Evolutionary conservation across 1,140 invertebrate species (phyloP).

Genomic region (Drosophila lowei): DNA sequence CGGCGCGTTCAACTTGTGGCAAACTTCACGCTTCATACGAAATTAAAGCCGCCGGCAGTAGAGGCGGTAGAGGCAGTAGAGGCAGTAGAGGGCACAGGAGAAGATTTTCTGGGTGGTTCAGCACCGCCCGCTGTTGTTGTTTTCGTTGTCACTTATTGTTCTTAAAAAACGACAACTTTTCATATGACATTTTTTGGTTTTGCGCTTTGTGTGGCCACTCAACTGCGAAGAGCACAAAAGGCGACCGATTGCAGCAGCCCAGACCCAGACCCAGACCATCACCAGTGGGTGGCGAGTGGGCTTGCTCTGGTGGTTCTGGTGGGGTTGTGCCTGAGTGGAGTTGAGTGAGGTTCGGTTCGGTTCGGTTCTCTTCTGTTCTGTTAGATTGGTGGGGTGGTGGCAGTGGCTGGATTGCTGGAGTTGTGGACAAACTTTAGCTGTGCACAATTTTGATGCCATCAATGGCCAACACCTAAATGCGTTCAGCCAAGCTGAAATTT

Average conservation of each 20-base stretch:
- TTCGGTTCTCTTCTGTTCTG: too few species aligned
- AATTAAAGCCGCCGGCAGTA: constrained; percentile 73
- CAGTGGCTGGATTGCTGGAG: background rate
- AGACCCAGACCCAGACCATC: background rate
- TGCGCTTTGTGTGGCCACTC: constrained; percentile 79
- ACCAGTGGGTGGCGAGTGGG: background rate
- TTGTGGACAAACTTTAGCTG: constrained; percentile 41
- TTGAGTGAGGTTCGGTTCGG: background rate
- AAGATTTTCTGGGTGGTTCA: constrained; percentile 42
- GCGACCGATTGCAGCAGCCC: constrained; percentile 64
- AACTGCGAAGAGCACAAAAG: constrained; percentile 81
- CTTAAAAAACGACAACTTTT: constrained; percentile 59
- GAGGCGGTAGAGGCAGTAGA: too few species aligned
- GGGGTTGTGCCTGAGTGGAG: constrained; percentile 10
- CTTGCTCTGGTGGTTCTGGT: background rate
- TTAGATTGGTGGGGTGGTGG: too few species aligned
- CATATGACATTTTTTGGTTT: constrained; percentile 78
- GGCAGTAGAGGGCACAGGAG: constrained; percentile 2
- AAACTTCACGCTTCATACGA: constrained; percentile 75
- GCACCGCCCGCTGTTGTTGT: constrained; percentile 63
- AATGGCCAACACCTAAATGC: constrained; percentile 48
- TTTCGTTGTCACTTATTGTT: constrained; percentile 81
- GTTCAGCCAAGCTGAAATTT: constrained; percentile 71
- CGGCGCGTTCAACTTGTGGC: constrained; percentile 68
- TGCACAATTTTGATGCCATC: constrained; percentile 70